Base-by-base conservation (phyloP, 2,888 invertebrate genomes). In the Lysandra coridon region DNA sequence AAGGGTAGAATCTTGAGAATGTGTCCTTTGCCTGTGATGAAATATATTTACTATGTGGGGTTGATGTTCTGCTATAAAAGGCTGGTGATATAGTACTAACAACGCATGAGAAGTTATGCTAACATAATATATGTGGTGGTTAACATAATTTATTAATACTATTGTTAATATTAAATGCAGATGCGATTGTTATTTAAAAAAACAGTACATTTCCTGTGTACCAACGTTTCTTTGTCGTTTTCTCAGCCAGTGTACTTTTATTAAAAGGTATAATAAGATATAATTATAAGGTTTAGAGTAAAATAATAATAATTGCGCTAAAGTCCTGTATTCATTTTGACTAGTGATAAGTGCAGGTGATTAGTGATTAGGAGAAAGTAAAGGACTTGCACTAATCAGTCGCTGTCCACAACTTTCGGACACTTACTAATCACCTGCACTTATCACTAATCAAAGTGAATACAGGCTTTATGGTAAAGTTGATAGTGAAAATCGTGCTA, bases 1-100 rank as follows among this genome's bases (percentile, higher is more conserved):
- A 23, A 62, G 2, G n/a, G 62, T n/a, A 7, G 23, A 62, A 23
- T 64, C 30, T 64, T 30, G 30, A 30, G 64, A 64, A 64, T 64
- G 64, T 30, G 23, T 30, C 64, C 64, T 64, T 64, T 64, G 64
- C 64, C 64, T 64, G 23, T 64, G 23, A 64, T 62, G 23, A 62
- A 23, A 62, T 23, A 23, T 62, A n/a, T n/a, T n/a, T n/a, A 62
- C 62, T 62, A 62, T 64, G 64, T 64, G 64, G 64, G 64, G 64
- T 23, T 30, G 64, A 64, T 30, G 23, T 30, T 30, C 10, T 64
- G 64, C 30, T 64, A 1, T 64, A 3, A 23, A 23, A 64, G 1
- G 23, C 30, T 64, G 30, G 64, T 64, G 64, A 64, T 64, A 12
- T 30, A 30, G 4, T 23, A 64, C 12, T 64, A 64, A 64, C 30